phyloP scores from a whole-genome alignment of 2,797 vertebrate genomes.

The Gymnopithys bicolor region DNA sequence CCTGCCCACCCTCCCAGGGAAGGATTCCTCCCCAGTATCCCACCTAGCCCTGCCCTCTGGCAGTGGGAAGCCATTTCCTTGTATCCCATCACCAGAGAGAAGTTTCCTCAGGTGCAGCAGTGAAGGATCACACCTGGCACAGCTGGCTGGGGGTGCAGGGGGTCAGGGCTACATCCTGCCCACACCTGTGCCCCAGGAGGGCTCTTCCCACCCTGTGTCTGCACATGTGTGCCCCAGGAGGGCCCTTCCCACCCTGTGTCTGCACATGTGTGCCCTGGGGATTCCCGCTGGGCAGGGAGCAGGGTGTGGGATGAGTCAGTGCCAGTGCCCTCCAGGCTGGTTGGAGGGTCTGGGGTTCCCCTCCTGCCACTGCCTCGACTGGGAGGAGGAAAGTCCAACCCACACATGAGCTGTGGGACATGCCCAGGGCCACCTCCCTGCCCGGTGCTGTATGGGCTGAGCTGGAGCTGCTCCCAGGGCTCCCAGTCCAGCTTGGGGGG shows the following conservation, averaged over 20 bases:
- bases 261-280: not conserved
- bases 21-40: not conserved
- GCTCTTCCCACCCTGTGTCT: not conserved
- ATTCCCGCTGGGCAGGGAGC: not conserved
- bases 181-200: accelerated
- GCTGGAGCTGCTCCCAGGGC: not conserved
- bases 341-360: not conserved
- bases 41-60: not conserved
- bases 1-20: not conserved
- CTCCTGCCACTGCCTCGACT: accelerated
- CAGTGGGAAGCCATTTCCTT: not conserved
- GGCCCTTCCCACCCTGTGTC: not conserved
- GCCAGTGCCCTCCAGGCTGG: not conserved
- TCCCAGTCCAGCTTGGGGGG: not conserved
- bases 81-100: not conserved
- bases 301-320: not conserved
- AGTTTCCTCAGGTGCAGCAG: not conserved
- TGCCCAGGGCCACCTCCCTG: not conserved
- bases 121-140: not conserved
- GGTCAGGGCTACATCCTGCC: not conserved
- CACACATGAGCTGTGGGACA: accelerated
- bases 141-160: not conserved
- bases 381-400: not conserved
- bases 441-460: not conserved
- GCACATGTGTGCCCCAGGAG: not conserved